These are phyloP conservation scores for Zaprionus vittiger DNA, from an alignment of 1,140 invertebrate species.

Conservation along the genomic window DNA sequence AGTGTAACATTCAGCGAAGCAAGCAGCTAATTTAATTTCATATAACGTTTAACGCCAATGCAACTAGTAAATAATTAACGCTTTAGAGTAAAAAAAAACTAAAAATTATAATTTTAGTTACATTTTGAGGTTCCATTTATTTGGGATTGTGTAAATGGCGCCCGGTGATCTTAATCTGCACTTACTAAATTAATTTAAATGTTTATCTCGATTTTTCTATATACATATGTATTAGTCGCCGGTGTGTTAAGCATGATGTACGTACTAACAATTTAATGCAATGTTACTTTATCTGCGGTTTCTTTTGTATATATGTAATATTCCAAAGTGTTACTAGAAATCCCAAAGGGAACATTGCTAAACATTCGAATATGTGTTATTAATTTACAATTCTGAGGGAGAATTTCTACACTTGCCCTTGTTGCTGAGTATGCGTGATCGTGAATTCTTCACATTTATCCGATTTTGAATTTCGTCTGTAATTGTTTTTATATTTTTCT, in stretches of 20 bases:
- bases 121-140: slow-evolving; percentile 9
- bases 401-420: slow-evolving; percentile 10
- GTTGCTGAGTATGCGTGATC: slow-evolving; percentile 39
- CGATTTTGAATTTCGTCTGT: slow-evolving; percentile 25
- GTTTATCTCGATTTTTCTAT: slow-evolving; percentile 15
- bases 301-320: slow-evolving; percentile 9
- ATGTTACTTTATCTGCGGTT: not conserved
- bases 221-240: slow-evolving; percentile 12
- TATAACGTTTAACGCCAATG: slow-evolving; percentile 51
- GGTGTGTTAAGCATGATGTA: slow-evolving; percentile 40
- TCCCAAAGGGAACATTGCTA: slow-evolving; percentile 6
- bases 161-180: slow-evolving; percentile 2
- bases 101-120: slow-evolving; percentile 10
- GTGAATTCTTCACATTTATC: slow-evolving; percentile 22
- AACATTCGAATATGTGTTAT: not conserved
- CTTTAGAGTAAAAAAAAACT: slow-evolving; percentile 17
- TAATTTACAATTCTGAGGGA: not conserved
- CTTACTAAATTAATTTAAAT: slow-evolving; percentile 6
- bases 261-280: slow-evolving; percentile 34
- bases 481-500: slow-evolving; percentile 16
- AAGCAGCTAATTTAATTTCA: slow-evolving; percentile 36
- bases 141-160: slow-evolving; percentile 10
- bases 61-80: slow-evolving; percentile 17
- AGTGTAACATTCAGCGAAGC: slow-evolving; percentile 68
- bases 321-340: not conserved